phyloP scores from a whole-genome alignment of 2,113 vertebrate genomes.

The Monopterus albus region DNA sequence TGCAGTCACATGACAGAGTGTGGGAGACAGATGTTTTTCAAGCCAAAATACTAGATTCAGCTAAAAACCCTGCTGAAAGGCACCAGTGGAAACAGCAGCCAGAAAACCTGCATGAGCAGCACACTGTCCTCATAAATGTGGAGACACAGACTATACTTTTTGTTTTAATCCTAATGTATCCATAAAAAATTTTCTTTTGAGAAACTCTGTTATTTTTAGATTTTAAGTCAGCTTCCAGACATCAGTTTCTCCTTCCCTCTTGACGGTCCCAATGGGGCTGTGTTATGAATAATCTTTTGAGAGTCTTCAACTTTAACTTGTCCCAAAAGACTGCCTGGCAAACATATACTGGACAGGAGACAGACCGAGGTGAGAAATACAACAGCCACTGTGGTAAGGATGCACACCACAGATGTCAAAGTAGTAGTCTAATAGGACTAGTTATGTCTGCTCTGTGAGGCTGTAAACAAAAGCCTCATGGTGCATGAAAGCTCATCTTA shows the following conservation, averaged over 20 bases:
- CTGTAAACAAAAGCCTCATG: too few species aligned
- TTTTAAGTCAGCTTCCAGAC: too few species aligned
- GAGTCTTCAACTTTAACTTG: not conserved
- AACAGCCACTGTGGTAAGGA: not conserved
- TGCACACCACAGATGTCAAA: not conserved
- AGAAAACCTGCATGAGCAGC: conserved; percentile 13
- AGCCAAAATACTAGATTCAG: conserved; percentile 73
- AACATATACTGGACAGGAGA: not conserved
- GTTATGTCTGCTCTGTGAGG: not conserved
- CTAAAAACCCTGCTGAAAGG: conserved; percentile 50
- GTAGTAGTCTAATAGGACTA: too few species aligned
- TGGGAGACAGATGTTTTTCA: conserved; percentile 76
- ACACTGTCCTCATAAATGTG: conserved; percentile 6
- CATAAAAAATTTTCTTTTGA: not conserved
- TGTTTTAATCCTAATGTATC: conserved; percentile 1
- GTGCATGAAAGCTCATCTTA: too few species aligned
- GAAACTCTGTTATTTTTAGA: not conserved
- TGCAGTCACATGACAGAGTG: conserved; percentile 65
- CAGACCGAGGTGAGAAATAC: not conserved
- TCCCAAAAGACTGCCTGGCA: not conserved
- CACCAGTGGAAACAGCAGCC: conserved; percentile 17
- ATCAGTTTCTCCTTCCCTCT: too few species aligned
- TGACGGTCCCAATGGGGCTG: not conserved
- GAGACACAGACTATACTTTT: not conserved
- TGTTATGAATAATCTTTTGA: not conserved